Base-by-base conservation (phyloP, 2,797 vertebrate genomes). In the Merluccius polli region DNA sequence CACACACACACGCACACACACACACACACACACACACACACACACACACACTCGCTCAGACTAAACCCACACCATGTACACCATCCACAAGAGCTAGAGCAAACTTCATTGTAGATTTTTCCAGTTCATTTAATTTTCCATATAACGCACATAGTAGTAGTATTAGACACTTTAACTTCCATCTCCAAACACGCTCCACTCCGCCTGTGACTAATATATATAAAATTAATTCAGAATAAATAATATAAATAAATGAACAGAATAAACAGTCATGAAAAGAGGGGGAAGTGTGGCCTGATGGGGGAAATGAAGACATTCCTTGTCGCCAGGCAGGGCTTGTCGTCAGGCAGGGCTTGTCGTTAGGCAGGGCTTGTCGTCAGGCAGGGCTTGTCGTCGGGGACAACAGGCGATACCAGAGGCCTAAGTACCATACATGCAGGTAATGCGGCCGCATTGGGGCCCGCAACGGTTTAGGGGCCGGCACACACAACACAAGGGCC, bases 251-350 rank as follows among this genome's bases (percentile, higher is more conserved):
- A 63, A 12, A 27, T 12, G 9, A 12, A 27, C n/a, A 27, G 27
- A 31, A 69, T 30, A 69, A 31, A 69, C 30, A 75, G 32, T 71
- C 71, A 71, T 44, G 10, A 75, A 71, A 2, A 35, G 72, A 75
- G 4, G 16, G 35, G 12, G 73, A 31, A 36, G 6, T 21, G 18
- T 29, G n/a, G 32, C 70, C 10, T 10, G 8, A 24, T n/a, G 70
- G 18, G 35, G 35, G 36, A 71, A 71, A 11, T 71, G 32, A 73
- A 13, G 67, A 63, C 11, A 52, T 2, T 63, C 10, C 24, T 27
- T 27, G n/a, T 12, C 59, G 2, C n/a, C n/a, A n/a, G 59, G 15
- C n/a, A 59, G 52, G 21, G 7, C 2, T 12, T n/a, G 21, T 27
- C n/a, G 52, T 27, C 52, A n/a, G 59, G 15, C n/a, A 59, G 52